Evolutionary conservation across 2,797 vertebrate genomes (phyloP), one percentile per base, ranked within the genome.

Genomic region (Dermochelys coriacea): DNA sequence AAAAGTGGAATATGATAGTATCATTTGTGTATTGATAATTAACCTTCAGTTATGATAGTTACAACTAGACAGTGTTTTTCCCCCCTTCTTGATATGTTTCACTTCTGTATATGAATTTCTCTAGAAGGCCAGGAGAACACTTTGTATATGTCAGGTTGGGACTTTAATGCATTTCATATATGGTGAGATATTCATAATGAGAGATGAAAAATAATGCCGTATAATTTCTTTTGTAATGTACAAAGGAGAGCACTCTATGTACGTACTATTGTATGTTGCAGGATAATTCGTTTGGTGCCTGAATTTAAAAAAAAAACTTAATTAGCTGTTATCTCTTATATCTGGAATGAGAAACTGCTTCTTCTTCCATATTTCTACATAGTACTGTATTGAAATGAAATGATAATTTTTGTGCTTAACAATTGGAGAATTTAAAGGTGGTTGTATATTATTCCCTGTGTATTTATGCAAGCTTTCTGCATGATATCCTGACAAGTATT

Each of bases 391-490:
- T 97, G 96, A 96, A 97, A 96, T 97, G 96, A 97, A 94, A 85
- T 88, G 51, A 83, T 96, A 90, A 88, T 96, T 97, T 98, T 97
- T 37, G 77, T 97, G 90, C 90, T 95, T 96, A 94, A 96, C 91
- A 87, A 55, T 93, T 94, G 84, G 64, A 94, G 79, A 96, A 94
- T 95, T 92, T 90, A 50, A 55, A 89, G 90, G 90, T 95, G 89
- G 77, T 96, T 84, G 93, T 92, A 95, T 84, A 27, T 87, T 97
- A 95, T 92, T 84, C 90, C 85, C 93, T 61, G 9, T 96, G 94
- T 97, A 92, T 97, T 97, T 97, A 94, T 95, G 94, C 96, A 93
- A 98, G 95, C 93, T 89, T 91, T 96, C 93, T 98, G 98, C 98
- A 98, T 98, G 98, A 95, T 94, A 87, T 84, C 82, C 91, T 80